Percentiles rank a stretch among this genome's conserved stretches.
phyloP scores from a whole-genome alignment of 2,888 invertebrate genomes.

The Xiphydria camelus region DNA sequence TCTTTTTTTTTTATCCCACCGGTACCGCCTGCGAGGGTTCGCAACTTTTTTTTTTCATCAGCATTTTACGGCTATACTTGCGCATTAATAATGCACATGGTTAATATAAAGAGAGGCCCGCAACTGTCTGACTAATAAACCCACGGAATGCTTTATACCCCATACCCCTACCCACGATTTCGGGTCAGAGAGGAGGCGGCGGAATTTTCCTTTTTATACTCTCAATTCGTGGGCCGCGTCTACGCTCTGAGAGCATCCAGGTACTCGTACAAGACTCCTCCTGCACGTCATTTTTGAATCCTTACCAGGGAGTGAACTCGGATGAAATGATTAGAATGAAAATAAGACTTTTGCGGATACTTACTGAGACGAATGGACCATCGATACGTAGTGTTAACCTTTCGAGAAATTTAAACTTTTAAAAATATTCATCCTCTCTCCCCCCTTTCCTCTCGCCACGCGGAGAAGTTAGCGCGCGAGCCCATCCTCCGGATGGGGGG shows the following conservation, averaged over 20 bases:
- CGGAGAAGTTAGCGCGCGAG: no score
- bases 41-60: conserved; percentile 35
- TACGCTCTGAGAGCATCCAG: no score
- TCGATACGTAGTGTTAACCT: not conserved
- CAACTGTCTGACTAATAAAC: conserved; percentile 42
- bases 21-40: conserved; percentile 31
- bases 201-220: no score
- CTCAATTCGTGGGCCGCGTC: no score
- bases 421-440: not conserved
- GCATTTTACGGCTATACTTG: conserved; percentile 39
- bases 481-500: not conserved
- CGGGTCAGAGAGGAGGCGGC: no score
- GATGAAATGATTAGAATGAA: no score
- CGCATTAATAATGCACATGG: conserved; percentile 46
- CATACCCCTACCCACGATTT: no score
- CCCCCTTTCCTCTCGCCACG: not conserved
- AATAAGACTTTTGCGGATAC: no score
- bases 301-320: no score
- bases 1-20: not conserved
- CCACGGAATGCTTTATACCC: conserved; percentile 37
- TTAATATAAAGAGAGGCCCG: conserved; percentile 44
- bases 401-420: not conserved
- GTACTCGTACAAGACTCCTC: no score
- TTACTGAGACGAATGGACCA: no score
- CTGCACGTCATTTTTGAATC: no score